A percentile compares a stretch with the other conserved stretches of the same genome.
phyloP scores from a whole-genome alignment of 2,888 invertebrate species.

The Callyntrura guangdongensis region DNA sequence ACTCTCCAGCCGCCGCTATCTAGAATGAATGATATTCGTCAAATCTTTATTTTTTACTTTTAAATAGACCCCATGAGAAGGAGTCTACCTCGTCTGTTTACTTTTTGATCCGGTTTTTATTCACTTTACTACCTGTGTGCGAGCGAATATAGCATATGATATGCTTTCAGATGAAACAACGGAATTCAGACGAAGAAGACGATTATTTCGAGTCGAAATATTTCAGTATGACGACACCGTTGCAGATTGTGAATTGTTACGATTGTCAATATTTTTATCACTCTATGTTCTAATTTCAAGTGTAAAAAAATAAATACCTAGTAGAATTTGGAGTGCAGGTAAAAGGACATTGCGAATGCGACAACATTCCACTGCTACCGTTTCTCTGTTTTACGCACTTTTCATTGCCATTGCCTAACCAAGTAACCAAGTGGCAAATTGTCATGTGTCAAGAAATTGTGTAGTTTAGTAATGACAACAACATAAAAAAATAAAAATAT shows the following conservation, averaged over 20 bases:
- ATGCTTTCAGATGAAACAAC: too few relatives aligned
- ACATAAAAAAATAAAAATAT: neutral
- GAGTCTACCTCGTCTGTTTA: too few relatives aligned
- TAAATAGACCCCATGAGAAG: too few relatives aligned
- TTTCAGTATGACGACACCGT: too few relatives aligned
- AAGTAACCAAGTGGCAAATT: neutral
- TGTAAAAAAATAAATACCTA: neutral
- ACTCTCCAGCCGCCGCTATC: too few relatives aligned
- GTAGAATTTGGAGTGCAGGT: neutral
- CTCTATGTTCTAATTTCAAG: neutral
- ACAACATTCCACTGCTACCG: slow-evolving; percentile 63
- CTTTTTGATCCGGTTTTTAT: too few relatives aligned
- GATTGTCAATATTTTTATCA: neutral
- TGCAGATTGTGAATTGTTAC: neutral
- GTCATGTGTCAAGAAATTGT: neutral
- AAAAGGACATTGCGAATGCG: slow-evolving; percentile 33
- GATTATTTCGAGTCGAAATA: too few relatives aligned
- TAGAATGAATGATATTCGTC: too few relatives aligned
- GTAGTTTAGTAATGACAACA: slow-evolving; percentile 31
- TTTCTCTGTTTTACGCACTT: slow-evolving; percentile 55
- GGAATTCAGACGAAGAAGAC: too few relatives aligned
- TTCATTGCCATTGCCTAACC: slow-evolving; percentile 44
- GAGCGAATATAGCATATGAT: too few relatives aligned
- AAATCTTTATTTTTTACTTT: too few relatives aligned
- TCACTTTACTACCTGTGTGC: too few relatives aligned